Base-by-base conservation (phyloP, 2,888 invertebrate species). In the Rhodophaea formosa region DNA sequence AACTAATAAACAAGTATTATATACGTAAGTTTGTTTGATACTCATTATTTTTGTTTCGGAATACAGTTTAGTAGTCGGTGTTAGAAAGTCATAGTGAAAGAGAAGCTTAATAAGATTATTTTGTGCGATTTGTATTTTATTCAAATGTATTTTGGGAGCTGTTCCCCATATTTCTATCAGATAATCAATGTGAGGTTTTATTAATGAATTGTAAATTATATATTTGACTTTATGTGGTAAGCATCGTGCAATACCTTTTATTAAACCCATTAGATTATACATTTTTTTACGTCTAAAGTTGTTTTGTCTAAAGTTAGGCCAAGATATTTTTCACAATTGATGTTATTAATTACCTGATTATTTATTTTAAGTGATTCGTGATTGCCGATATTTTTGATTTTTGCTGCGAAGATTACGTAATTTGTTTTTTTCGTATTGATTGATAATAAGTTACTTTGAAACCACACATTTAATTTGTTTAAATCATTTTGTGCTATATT, bases 151-250 rank as follows among this genome's bases (percentile, higher is more conserved):
- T n/a, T n/a, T n/a, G n/a, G n/a, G n/a, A n/a, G n/a, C n/a, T n/a
- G n/a, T n/a, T n/a, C n/a, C n/a, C n/a, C n/a, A n/a, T n/a, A n/a
- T n/a, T n/a, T n/a, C n/a, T n/a, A n/a, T n/a, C 59, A 58, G 62
- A 17, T 58, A 65, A 62, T 61, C 54, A 29, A 46, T 23, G 60
- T 59, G 56, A 63, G 46, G 46, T 46, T 46, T 46, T 10, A 17
- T 46, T 10, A 46, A 46, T 12, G 46, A 46, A 15, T 14, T 44
- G 15, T 44, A 44, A 44, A 44, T 15, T 8, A 8, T 44, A 44
- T 44, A 44, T 44, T 44, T 44, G 15, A 44, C 8, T 5, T 44
- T 14, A 7, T 15, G 15, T 5, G 44, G 46, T 46, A 12, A 10
- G 3, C 46, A 46, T 23, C 32, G 32, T 32, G 32, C 32, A 32